These are phyloP conservation scores for Eudyptes chrysolophus DNA, from an alignment of 2,113 vertebrate genomes.

Conservation along the genomic window DNA sequence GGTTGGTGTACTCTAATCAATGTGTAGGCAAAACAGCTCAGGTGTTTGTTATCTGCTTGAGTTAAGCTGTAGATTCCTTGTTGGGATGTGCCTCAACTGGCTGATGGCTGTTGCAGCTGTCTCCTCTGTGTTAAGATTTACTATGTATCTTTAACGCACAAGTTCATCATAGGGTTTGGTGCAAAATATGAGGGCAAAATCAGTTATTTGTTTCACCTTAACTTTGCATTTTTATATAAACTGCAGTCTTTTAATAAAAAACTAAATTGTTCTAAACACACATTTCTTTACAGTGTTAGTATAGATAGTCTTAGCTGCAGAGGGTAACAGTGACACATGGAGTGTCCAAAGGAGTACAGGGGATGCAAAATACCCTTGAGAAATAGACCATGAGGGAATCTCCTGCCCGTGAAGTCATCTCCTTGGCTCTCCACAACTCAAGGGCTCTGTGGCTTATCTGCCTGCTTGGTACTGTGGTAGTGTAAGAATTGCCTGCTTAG, in stretches of 20 bases:
- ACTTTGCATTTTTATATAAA: background rate
- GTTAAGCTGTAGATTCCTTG: background rate
- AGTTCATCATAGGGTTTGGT: background rate
- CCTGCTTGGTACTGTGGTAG: background rate
- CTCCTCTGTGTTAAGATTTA: background rate
- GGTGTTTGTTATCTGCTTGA: background rate
- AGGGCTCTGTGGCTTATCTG: background rate
- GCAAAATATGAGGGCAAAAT: background rate
- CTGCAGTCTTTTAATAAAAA: background rate
- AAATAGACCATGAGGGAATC: background rate
- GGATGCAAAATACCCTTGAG: background rate
- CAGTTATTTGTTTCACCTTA: background rate
- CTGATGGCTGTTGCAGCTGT: background rate
- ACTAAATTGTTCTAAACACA: background rate
- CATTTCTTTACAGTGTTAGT: background rate
- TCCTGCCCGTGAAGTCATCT: background rate
- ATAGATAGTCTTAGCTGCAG: background rate
- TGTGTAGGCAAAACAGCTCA: background rate
- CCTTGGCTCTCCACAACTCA: background rate
- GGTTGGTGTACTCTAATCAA: background rate
- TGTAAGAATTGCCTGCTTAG: background rate
- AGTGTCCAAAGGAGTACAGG: background rate
- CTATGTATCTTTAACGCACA: background rate
- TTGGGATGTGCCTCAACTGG: background rate
- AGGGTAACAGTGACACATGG: background rate